Evolutionary conservation across 2,888 invertebrate species (phyloP).

Genomic region (Limnephilus auricula): DNA sequence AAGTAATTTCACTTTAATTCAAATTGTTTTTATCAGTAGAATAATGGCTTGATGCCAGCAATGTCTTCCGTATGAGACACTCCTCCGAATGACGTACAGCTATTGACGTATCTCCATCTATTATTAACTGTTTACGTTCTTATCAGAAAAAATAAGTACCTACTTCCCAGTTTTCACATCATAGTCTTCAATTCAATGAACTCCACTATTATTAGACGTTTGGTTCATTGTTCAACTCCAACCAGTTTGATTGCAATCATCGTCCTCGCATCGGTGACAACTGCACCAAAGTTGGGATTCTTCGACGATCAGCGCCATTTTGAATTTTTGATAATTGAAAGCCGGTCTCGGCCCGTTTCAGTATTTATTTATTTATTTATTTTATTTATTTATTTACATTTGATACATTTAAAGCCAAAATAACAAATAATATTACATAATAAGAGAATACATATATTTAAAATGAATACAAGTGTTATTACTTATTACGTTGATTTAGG

Average conservation of each 20-base stretch:
- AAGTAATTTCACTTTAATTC: too few species aligned
- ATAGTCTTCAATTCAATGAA: not conserved
- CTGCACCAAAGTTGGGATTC: not conserved
- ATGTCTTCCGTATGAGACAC: not conserved
- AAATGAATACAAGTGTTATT: too few species aligned
- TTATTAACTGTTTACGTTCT: not conserved
- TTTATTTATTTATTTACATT: too few species aligned
- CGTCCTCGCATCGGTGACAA: not conserved
- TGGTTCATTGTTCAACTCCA: not conserved
- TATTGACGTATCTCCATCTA: not conserved
- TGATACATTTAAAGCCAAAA: too few species aligned
- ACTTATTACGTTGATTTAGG: too few species aligned
- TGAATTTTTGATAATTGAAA: not conserved
- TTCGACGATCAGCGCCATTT: not conserved
- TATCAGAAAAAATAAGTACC: not conserved
- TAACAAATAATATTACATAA: too few species aligned
- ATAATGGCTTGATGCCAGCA: not conserved
- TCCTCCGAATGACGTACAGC: not conserved
- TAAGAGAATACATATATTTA: too few species aligned
- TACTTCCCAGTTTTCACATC: not conserved
- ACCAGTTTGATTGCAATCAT: not conserved
- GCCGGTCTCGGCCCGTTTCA: not conserved
- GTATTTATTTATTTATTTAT: too few species aligned
- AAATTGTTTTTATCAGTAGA: not conserved
- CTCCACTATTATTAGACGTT: not conserved